Percentiles rank a stretch among this genome's conserved stretches.
phyloP scores from a whole-genome alignment of 2,888 invertebrate genomes.

The Lasioglossum oenotherae region DNA sequence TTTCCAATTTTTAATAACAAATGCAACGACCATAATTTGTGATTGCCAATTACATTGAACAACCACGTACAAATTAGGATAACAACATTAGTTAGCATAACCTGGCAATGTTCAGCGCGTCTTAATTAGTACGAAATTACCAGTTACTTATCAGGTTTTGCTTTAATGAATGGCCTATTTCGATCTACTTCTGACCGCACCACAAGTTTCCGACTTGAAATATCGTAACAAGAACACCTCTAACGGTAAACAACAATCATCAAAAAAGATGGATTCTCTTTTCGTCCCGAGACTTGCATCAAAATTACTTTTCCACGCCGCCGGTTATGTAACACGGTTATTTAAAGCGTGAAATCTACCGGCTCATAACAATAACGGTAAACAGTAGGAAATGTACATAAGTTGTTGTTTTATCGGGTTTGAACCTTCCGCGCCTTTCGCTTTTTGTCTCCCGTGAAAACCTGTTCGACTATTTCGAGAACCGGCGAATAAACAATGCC shows the following conservation, averaged over 20 bases:
- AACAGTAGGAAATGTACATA: slow-evolving; percentile 28
- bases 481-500: slow-evolving; percentile 6
- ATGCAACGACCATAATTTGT: too few species aligned
- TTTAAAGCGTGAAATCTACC: slow-evolving; percentile 20
- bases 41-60: neutral
- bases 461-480: slow-evolving; percentile 29
- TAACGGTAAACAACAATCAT: neutral
- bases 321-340: slow-evolving; percentile 22
- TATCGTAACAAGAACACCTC: neutral
- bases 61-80: neutral
- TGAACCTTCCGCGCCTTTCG: slow-evolving; percentile 14
- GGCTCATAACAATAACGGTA: slow-evolving; percentile 31
- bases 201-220: neutral
- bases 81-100: neutral
- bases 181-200: neutral
- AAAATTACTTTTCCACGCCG: slow-evolving; percentile 11
- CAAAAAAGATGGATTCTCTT: neutral
- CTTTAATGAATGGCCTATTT: neutral
- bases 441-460: slow-evolving; percentile 24
- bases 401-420: slow-evolving; percentile 25
- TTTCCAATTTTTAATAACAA: neutral
- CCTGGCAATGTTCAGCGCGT: neutral
- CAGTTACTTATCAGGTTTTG: neutral
- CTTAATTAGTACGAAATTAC: neutral
- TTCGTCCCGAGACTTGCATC: neutral